Evolutionary conservation across 92 coral and sea anemone genomes (phyloP).

Genomic region (Epizoanthus scotinus): DNA sequence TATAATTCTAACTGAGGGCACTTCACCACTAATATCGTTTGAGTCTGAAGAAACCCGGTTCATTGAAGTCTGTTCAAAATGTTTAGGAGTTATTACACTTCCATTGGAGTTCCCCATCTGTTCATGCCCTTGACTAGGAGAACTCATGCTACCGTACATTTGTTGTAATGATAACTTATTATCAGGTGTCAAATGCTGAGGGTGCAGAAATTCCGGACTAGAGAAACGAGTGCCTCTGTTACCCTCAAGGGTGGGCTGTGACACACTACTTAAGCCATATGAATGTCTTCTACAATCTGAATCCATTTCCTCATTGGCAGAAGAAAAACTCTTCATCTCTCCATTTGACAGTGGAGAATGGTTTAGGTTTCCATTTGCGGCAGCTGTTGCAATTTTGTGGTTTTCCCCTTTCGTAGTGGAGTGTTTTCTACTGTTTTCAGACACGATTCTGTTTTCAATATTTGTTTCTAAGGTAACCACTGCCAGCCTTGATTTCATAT

Average conservation of each 20-base stretch:
- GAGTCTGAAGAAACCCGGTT: neutral
- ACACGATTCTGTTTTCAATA: neutral
- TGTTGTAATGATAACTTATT: neutral
- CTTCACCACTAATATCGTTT: neutral
- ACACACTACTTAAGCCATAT: neutral
- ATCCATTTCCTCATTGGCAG: neutral
- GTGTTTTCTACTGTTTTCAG: neutral
- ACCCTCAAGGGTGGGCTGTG: neutral
- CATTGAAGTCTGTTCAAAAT: neutral
- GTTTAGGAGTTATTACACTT: neutral
- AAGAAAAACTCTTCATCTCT: neutral
- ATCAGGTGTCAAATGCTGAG: neutral
- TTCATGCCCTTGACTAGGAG: conserved; percentile 15
- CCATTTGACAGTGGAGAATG: conserved; percentile 25
- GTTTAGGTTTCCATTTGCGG: neutral
- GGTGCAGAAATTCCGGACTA: neutral
- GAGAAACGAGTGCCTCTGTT: neutral
- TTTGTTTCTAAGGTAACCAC: conserved; percentile 39
- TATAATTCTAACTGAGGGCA: conserved; percentile 10
- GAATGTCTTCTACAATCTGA: neutral
- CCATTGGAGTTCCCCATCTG: neutral
- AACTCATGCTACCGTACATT: conserved; percentile 1
- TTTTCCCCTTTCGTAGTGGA: neutral
- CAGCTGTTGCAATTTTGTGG: neutral
- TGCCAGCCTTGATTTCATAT: conserved; percentile 50